Evolutionary conservation across 2,888 invertebrate genomes (phyloP), one percentile per base, ranked within the genome.

Genomic region (Portevinia maculata): DNA sequence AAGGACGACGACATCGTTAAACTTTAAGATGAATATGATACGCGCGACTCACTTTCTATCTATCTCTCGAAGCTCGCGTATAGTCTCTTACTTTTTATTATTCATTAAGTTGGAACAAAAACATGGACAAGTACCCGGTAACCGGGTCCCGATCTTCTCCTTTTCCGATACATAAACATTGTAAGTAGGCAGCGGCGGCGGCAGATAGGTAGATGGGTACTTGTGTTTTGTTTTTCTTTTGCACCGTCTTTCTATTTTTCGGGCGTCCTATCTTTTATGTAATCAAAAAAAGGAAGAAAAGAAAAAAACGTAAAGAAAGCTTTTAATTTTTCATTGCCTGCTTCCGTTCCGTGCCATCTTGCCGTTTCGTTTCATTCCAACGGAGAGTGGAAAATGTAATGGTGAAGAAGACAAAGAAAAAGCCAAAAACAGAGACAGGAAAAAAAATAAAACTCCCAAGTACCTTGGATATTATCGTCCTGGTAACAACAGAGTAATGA

Each of bases 91-190:
- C 75, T 67, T 79, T 79, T 79, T 79, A 79, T 79, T 79, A 79
- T 79, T 79, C 79, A 79, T 79, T 79, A 79, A 79, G 79, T 75
- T 69, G 62, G 50, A 79, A 79, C 75, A 79, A 79, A 79, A 79
- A 79, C 79, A 79, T 75, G 74, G 79, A 75, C 79, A 79, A 79
- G 69, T 62, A 75, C 79, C 79, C 75, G 75, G 69, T 79, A 67
- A 74, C 55, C 67, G 55, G 62, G 55, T 7, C 37, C 59, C 39
- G 57, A 60, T 60, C 44, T 67, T 67, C 41, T 37, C 0, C 52
- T 55, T 41, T 44, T 59, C 48, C 55, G 48, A 24, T 39, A 64
- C 53, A 44, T 69, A 79, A 79, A 75, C 69, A 69, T 62, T 62
- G 62, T 57, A 50, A 55, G 50, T 79, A 62, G 74, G 67, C 55